phyloP scores from a whole-genome alignment of 2,888 invertebrate species.

The Barypeithes pellucidus region DNA sequence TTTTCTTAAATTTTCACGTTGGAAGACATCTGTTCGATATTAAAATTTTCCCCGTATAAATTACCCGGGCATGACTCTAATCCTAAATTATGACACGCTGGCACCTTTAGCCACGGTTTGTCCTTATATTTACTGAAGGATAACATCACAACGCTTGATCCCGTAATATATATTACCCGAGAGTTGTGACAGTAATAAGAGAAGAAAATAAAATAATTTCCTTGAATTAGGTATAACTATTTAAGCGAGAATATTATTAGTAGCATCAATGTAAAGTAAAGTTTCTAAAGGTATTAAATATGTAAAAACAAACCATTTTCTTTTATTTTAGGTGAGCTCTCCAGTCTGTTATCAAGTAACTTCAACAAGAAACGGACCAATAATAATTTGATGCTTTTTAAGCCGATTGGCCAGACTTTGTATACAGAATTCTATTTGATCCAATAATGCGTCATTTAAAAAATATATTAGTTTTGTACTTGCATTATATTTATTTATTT shows the following conservation, averaged over 20 bases:
- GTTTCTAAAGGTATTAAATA: too few species aligned
- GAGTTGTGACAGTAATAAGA: slow-evolving; percentile 38
- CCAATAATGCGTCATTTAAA: too few species aligned
- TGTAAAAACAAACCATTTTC: too few species aligned
- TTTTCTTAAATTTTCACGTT: slow-evolving; percentile 36
- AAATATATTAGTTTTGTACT: too few species aligned
- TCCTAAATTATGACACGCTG: slow-evolving; percentile 67
- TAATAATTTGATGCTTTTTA: too few species aligned
- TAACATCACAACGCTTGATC: slow-evolving; percentile 53
- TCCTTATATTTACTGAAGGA: slow-evolving; percentile 55
- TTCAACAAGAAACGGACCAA: too few species aligned
- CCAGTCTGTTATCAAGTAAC: too few species aligned
- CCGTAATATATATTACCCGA: slow-evolving; percentile 49
- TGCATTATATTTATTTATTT: too few species aligned
- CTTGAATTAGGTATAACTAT: slow-evolving; percentile 1
- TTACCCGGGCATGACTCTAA: slow-evolving; percentile 64
- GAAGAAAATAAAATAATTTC: slow-evolving; percentile 29
- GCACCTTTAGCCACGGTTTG: slow-evolving; percentile 50
- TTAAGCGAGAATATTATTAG: not conserved
- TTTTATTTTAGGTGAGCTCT: too few species aligned
- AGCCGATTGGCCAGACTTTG: too few species aligned
- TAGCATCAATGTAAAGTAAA: too few species aligned
- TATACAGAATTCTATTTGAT: too few species aligned
- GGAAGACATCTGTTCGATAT: slow-evolving; percentile 65
- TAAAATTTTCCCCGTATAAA: slow-evolving; percentile 68